Evolutionary conservation across 1,140 invertebrate species (phyloP), one percentile per base, ranked within the genome.

Genomic region (Lycorma delicatula): DNA sequence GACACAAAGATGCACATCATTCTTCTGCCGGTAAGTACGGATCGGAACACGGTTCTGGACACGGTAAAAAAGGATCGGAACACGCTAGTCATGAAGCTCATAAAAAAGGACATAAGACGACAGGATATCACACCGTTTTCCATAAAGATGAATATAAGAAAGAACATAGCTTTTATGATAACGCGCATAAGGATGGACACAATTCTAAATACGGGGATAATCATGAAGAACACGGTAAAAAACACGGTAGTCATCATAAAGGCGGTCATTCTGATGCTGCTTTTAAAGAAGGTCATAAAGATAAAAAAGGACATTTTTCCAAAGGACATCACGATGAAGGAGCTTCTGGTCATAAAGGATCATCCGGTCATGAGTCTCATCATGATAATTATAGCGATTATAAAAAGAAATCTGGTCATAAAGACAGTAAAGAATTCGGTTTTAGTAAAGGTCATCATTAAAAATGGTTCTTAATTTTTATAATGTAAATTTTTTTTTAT

Each of bases 71-170:
- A 63, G 76, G 78, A 47, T 79, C 83, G 63, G 74, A 76, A 18
- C 80, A 81, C 44, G 77, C 83, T 60, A 80, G 81, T 66, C 73
- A 77, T 58, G 78, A 81, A 51, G 74, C 82, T 58, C 77, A 80
- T 70, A 82, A 82, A 66, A 85, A 85, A 64, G 83, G 83, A 1
- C 78, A 81, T 49, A 82, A 83, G 56, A 79, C 81, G 4, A 83
- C 75, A 2, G 84, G 83, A 18, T 86, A 79, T 70, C 83, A 85
- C 70, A 85, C 85, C 61, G 78, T 84, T 1, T 84, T 81, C 67
- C 77, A 79, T 70, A 86, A 86, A 70, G 82, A 86, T 64, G 84
- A 86, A 67, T 86, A 77, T 72, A 85, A 85, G 67, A 86, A 86
- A 66, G 80, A 84, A 61, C 82, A 83, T 51, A 78, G 80, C 58